Evolutionary conservation across 2,797 vertebrate species (phyloP), one percentile per base, ranked within the genome.

Genomic region (Sparidentex hasta): DNA sequence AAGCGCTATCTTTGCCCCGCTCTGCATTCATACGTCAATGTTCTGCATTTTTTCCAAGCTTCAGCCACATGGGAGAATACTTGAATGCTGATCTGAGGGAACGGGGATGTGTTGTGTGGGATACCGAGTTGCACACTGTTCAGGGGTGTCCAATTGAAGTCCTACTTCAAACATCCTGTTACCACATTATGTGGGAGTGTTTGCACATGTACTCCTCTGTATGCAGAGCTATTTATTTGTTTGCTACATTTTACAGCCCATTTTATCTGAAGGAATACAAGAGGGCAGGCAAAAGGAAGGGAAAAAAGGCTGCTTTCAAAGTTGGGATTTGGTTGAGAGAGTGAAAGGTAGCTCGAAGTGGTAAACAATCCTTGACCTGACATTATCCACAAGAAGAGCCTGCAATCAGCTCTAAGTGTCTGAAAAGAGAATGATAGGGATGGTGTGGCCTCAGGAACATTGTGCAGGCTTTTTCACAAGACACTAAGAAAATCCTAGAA

Each of bases 131-230:
- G 78, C 84, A 84, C 78, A 71, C 62, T 75, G 76, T 92, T 87
- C 91, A 88, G 84, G 82, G 88, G 86, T 80, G 81, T 91, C 85
- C 91, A 88, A 93, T 90, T 94, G 92, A 94, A 95, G 92, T 90
- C 87, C 43, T 72, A 72, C 93, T 95, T 95, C 92, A 95, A 95
- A 94, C 87, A 85, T 76, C 57, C 75, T 89, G 89, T 85, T 92
- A 85, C 87, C 81, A 92, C 88, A 92, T 92, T 72, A 92, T 86
- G 94, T 95, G 92, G 94, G 95, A 92, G 94, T 92, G 83, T 89
- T 91, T 88, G 83, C 75, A 82, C 83, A 91, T 81, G 83, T 76
- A 87, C 88, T 90, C 83, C 87, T 93, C 92, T 88, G 87, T 89
- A 87, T 79, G 71, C 52, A 59, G 84, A 84, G 81, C 83, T 87